A percentile compares a stretch with the other conserved stretches of the same genome.
Conservation (phyloP, 2,888 invertebrate genomes). For the Celastrina argiolus region DNA sequence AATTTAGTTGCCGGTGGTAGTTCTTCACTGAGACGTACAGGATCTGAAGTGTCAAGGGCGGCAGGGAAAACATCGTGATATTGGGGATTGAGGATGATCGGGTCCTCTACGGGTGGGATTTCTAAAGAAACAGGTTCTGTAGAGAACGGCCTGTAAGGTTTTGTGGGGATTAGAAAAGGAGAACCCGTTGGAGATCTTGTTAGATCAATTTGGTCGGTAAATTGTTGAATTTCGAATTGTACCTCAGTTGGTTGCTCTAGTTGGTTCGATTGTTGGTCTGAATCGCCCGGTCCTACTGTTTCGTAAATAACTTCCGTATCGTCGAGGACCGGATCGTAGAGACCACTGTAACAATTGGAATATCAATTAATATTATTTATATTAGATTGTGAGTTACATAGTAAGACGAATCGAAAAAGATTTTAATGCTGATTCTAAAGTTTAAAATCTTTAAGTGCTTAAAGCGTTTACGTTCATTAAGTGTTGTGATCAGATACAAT, state of each 20-base stretch:
- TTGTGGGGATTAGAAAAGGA: conserved; percentile 43
- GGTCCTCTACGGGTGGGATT: conserved; percentile 57
- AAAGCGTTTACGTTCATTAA: no score
- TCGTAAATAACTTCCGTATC: conserved; percentile 60
- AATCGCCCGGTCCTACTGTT: conserved; percentile 58
- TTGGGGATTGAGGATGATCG: conserved; percentile 58
- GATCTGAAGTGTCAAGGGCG: background rate
- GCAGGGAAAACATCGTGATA: conserved; percentile 53
- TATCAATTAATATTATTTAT: background rate
- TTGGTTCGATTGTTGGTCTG: conserved; percentile 51
- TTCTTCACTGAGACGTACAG: conserved; percentile 34
- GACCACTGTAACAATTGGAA: conserved; percentile 53
- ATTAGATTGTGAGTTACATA: background rate
- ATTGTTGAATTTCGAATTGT: conserved; percentile 47
- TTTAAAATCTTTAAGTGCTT: no score
- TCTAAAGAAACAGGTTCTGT: conserved; percentile 56
- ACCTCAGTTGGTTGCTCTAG: conserved; percentile 57
- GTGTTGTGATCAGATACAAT: no score
- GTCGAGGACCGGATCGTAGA: conserved; percentile 66
- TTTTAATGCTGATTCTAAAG: no score
- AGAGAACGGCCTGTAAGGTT: conserved; percentile 60
- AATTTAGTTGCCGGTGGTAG: conserved; percentile 45
- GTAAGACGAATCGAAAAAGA: no score
- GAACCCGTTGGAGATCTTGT: conserved; percentile 50
- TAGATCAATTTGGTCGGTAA: conserved; percentile 34